Evolutionary conservation across 2,888 invertebrate genomes (phyloP), one percentile per base, ranked within the genome.

Genomic region (Balanococcus diminutus): DNA sequence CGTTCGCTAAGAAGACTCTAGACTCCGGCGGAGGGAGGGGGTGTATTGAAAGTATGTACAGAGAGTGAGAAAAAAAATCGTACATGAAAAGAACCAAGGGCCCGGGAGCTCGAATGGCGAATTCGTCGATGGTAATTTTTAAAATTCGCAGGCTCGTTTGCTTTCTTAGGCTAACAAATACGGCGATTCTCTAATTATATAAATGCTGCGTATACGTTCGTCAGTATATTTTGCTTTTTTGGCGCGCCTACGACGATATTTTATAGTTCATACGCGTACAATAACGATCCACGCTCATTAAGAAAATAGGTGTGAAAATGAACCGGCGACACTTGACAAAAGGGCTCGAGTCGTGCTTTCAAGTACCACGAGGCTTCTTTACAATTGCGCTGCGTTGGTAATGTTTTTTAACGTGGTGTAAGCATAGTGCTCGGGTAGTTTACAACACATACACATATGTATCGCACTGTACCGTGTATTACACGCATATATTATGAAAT

Each of bases 261-360:
- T 56, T 56, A 56, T 56, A 19, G 32, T n/a, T 36, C 9, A 79
- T 79, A 79, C 75, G 75, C 28, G 75, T 79, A 72, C 72, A 79
- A 79, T 79, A 79, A 79, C 75, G 75, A 79, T 79, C 75, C 32
- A 79, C 36, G 75, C 75, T 79, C 75, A 79, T 79, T 79, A 79
- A 79, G 75, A 36, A 79, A 79, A 79, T 79, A 79, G 75, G 75
- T 79, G 75, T 79, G 75, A 79, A 79, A 79, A 79, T 79, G 36
- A 79, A 36, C 75, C 28, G 75, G 75, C 75, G 75, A 79, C 75
- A 79, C 75, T 79, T 79, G 75, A 79, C 75, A 36, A 79, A 79
- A 79, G 75, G n/a, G 28, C 75, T 79, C 75, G 75, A 36, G 32
- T 79, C 75, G 75, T 79, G 36, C 75, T 79, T 79, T 79, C 75